phyloP scores from a whole-genome alignment of 2,888 invertebrate species.

The Eilema griseolum region DNA sequence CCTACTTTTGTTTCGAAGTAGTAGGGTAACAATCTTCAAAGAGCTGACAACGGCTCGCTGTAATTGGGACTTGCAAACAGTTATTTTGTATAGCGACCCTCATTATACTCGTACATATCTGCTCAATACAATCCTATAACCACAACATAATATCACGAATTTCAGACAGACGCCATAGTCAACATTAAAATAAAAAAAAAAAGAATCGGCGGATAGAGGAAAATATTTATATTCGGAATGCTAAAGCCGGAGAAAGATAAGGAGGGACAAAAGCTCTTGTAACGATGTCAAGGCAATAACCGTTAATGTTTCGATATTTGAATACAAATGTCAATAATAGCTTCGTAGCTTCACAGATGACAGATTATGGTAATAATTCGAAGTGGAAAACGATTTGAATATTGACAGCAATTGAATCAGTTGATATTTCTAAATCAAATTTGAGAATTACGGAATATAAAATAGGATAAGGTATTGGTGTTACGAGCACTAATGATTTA shows the following conservation, averaged over 20 bases:
- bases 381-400: background rate
- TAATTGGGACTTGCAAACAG: background rate
- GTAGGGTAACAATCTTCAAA: background rate
- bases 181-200: background rate
- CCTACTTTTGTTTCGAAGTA: too few relatives aligned
- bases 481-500: too few relatives aligned
- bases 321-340: conserved; percentile 1
- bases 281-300: conserved; percentile 4
- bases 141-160: background rate
- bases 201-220: background rate
- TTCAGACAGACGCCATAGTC: background rate
- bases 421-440: background rate
- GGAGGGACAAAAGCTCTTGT: background rate
- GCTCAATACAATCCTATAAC: background rate
- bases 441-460: background rate
- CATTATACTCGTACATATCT: background rate
- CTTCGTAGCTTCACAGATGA: conserved; percentile 10
- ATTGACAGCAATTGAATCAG: background rate
- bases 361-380: conserved; percentile 4
- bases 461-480: background rate
- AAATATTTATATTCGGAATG: background rate
- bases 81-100: background rate
- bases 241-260: background rate
- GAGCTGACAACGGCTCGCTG: background rate
- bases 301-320: conserved; percentile 6